A percentile compares a stretch with the other conserved stretches of the same genome.
These are phyloP conservation scores for Dinoponera quadriceps DNA, from an alignment of 1,140 invertebrate species.

Conservation along the genomic window DNA sequence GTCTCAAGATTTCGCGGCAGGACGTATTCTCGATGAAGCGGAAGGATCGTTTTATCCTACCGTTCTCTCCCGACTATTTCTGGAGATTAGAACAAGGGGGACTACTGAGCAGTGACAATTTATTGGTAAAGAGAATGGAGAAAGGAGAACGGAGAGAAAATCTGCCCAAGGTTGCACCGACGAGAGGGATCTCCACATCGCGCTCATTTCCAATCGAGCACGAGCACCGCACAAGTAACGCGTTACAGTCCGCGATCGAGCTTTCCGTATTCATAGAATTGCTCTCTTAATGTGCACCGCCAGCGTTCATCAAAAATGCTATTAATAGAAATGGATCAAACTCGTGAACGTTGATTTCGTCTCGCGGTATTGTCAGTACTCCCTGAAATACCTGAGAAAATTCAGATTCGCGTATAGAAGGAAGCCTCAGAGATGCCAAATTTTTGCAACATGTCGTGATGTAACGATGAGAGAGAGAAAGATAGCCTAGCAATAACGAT, in stretches of 20 bases:
- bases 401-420: neutral
- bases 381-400: neutral
- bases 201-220: neutral
- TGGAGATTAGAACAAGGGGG: neutral
- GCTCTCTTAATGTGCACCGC: constrained; percentile 7
- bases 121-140: neutral
- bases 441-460: neutral
- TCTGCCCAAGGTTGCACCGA: neutral
- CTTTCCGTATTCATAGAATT: constrained; percentile 29
- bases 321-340: constrained; percentile 44
- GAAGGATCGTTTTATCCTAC: neutral
- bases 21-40: neutral
- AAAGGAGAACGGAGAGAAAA: neutral
- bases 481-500: neutral
- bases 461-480: neutral
- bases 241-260: constrained; percentile 9
- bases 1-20: neutral
- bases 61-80: neutral
- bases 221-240: neutral
- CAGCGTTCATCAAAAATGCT: constrained; percentile 39
- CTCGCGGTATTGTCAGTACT: no score
- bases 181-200: neutral
- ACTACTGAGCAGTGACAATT: neutral
- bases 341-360: neutral
- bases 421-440: neutral